Evolutionary conservation across 2,113 vertebrate genomes (phyloP).

Genomic region (Panurus biarmicus): DNA sequence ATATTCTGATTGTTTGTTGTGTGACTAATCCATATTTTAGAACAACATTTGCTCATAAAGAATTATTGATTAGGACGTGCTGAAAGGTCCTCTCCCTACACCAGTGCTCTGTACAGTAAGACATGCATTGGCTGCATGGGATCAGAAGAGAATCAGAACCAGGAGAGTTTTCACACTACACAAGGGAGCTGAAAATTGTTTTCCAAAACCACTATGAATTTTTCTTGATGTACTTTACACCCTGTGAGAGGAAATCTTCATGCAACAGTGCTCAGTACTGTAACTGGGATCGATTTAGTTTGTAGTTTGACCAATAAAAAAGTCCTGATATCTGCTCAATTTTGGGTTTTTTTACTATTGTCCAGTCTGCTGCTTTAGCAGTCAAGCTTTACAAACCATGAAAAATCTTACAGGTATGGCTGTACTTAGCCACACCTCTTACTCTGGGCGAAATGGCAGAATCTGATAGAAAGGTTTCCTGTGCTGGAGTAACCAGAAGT

Average conservation of each 20-base stretch:
- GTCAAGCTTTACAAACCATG: not conserved
- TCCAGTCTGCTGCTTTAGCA: not conserved
- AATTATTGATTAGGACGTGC: not conserved
- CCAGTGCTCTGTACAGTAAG: not conserved
- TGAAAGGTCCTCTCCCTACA: not conserved
- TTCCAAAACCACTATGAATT: not conserved
- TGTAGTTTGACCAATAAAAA: not conserved
- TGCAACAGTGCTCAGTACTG: not conserved
- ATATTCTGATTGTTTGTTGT: not conserved
- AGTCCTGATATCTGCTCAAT: not conserved
- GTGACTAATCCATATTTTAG: not conserved
- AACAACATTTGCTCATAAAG: not conserved
- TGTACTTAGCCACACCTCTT: not conserved
- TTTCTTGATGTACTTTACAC: not conserved
- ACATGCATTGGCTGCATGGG: not conserved
- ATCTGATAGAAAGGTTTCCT: not conserved
- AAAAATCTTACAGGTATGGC: not conserved
- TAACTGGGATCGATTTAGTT: not conserved
- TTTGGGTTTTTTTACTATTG: not conserved
- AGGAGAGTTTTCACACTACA: not conserved
- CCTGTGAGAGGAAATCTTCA: not conserved
- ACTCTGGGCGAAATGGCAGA: not conserved
- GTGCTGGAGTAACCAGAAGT: not conserved
- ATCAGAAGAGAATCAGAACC: not conserved
- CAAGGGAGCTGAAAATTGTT: not conserved